Base-by-base conservation (phyloP, 1,140 invertebrate species). In the Diachasmimorpha longicaudata region DNA sequence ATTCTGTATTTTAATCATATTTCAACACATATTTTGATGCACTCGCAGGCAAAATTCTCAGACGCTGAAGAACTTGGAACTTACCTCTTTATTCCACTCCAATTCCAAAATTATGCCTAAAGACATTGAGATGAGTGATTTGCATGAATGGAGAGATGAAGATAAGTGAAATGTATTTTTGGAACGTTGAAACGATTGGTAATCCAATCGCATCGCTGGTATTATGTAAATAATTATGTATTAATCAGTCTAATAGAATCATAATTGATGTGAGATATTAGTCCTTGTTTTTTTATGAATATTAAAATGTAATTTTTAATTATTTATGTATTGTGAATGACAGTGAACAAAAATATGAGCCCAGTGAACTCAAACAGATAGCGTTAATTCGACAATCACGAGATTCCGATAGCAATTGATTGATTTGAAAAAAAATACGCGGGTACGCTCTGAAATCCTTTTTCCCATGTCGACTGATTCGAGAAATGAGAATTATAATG, bases 201-300 rank as follows among this genome's bases (percentile, higher is more conserved):
- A 4, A 63, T 25, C 23, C 58, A 11, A 63, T 63, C 19, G 23
- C 23, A 11, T 63, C 58, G 23, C 58, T 25, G 5, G 58, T 63
- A 63, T 63, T 63, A 63, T 63, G 58, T 63, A 63, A 63, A 63
- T 63, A 63, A 63, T 63, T 25, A 63, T 63, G 9, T 25, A 63
- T 63, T 63, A 63, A 63, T 63, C 21, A n/a, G 58, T 31, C 58
- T 63, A 63, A 63, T 63, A 9, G 19, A 25, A 25, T 55, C n/a
- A 55, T 63, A 11, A 63, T 63, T 63, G 23, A 31, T 63, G 58
- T 25, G 23, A 63, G 19, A 23, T 63, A 63, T 31, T 25, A 63
- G 58, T 63, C 21, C 58, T 63, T 63, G 48, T 63, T 63, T 63
- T 63, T 63, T 63, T 25, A 31, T 16, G 9, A 55, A 55, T 63